Evolutionary conservation across 2,888 invertebrate species (phyloP), one percentile per base, ranked within the genome.

Genomic region (Megastigmus dorsalis): DNA sequence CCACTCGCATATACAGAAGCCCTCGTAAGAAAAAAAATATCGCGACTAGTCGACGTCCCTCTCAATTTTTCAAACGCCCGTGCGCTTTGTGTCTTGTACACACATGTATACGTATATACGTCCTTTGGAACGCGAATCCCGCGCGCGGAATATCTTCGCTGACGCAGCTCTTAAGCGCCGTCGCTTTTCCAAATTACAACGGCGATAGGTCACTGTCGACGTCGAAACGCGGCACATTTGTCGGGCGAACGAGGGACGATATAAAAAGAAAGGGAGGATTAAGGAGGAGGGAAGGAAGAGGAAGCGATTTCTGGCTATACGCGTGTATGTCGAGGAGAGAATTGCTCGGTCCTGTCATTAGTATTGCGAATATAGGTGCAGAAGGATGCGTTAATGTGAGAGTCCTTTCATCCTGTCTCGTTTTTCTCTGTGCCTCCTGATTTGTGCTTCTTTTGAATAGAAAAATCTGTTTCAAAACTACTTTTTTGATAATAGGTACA

Each of bases 131-230:
- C 78, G 78, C 80, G 83, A 81, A 84, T 82, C 81, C 80, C 54
- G 63, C 62, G 63, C 62, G 38, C 18, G 23, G 79, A 82, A 80
- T 80, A 76, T 80, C 78, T 63, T 76, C 70, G 82, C 79, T 82
- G 83, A 81, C 79, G 78, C 67, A 41, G 78, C 79, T 55, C 63
- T 59, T 63, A 66, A 67, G 71, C 75, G 72, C 62, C 54, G 66
- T 66, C 67, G 76, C 79, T 82, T 79, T 79, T 78, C 78, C 79
- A 76, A 82, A 81, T 81, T 82, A 77, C 79, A 78, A 74, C 73
- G 45, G 78, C 80, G 77, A 84, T 82, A 80, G 81, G 78, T 84
- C 84, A 83, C 79, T 79, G 83, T 83, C 84, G 77, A 72, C 62
- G 73, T 72, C 76, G 74, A 79, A 79, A 79, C 77, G 75, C 69